phyloP scores from a whole-genome alignment of 2,888 invertebrate genomes.

The Perizoma flavofasciatum region DNA sequence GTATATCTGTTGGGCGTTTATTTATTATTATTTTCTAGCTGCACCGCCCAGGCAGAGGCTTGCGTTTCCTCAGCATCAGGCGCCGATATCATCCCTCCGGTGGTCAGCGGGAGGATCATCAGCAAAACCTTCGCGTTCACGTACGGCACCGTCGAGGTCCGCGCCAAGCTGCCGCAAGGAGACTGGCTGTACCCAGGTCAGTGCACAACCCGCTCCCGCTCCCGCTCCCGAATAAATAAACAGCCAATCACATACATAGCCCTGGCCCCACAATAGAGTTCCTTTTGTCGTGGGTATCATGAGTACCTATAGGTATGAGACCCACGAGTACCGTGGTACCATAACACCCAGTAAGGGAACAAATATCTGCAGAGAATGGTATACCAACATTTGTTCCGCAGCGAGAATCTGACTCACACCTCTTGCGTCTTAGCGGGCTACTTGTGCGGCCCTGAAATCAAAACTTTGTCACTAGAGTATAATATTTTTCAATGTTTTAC shows the following conservation, averaged over 20 bases:
- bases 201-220: slow-evolving; percentile 4
- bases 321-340: too few species aligned
- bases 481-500: slow-evolving; percentile 15
- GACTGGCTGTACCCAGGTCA: slow-evolving; percentile 86
- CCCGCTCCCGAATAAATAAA: too few species aligned
- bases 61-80: slow-evolving; percentile 73
- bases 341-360: too few species aligned
- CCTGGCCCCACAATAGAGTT: too few species aligned
- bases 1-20: too few species aligned
- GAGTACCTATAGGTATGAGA: too few species aligned
- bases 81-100: slow-evolving; percentile 86
- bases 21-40: slow-evolving; percentile 42
- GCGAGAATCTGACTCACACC: too few species aligned
- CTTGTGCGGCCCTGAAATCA: neutral
- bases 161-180: slow-evolving; percentile 89
- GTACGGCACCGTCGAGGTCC: slow-evolving; percentile 87
- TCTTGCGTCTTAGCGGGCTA: too few species aligned
- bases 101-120: slow-evolving; percentile 85
- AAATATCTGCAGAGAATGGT: too few species aligned
- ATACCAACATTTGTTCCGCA: too few species aligned
- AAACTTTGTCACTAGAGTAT: neutral
- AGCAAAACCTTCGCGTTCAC: slow-evolving; percentile 87
- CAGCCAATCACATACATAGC: too few species aligned
- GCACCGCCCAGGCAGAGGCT: slow-evolving; percentile 55
- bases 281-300: too few species aligned